Conservation (phyloP, 2,797 vertebrate genomes). For the Diplodus puntazzo region DNA sequence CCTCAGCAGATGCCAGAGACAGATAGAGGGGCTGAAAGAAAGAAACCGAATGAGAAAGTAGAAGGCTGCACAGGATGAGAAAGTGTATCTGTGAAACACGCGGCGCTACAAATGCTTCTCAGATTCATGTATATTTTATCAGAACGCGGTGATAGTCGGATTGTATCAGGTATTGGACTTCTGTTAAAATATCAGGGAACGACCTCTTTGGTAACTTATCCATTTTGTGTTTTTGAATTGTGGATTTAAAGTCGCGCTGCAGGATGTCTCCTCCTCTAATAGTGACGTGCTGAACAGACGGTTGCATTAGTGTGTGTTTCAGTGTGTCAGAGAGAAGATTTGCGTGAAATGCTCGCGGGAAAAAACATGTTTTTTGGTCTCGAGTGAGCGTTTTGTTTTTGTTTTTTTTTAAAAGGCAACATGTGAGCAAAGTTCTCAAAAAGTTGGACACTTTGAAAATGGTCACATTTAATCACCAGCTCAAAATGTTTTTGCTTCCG, state of each 20-base stretch:
- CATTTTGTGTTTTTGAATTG: background rate
- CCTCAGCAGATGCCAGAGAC: conserved; percentile 70
- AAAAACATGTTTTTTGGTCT: no score
- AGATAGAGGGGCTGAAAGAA: conserved; percentile 55
- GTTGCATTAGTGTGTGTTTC: background rate
- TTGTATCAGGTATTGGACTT: background rate
- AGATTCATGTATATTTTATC: background rate
- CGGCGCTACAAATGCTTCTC: background rate
- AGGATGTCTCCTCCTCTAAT: no score
- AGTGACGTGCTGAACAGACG: background rate
- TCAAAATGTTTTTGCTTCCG: no score
- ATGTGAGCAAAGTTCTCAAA: background rate
- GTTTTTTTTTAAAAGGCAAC: background rate
- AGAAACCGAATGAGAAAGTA: conserved; percentile 43
- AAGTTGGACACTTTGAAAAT: no score
- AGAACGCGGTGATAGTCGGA: no score
- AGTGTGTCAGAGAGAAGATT: no score
- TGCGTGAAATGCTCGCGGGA: no score
- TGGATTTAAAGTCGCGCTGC: background rate
- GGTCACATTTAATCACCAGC: no score
- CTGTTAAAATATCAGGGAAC: background rate
- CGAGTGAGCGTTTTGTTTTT: no score
- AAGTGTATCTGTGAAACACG: background rate
- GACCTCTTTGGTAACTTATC: background rate
- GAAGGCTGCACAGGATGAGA: conserved; percentile 36